Evolutionary conservation across 2,797 vertebrate genomes (phyloP).

Genomic region (Phataginus tetradactyla): DNA sequence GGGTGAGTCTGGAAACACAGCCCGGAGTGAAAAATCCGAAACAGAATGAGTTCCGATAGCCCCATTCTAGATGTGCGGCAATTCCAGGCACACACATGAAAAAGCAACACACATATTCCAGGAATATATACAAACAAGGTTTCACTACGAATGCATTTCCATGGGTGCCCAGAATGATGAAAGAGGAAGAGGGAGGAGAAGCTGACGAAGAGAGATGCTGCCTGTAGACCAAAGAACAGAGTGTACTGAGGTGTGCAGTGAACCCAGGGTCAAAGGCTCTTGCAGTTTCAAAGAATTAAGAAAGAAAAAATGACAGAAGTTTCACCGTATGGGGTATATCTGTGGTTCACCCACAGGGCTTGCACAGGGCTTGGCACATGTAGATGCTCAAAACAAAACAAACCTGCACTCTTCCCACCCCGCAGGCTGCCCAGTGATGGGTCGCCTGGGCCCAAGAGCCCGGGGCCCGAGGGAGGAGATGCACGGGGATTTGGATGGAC

Average conservation of each 20-base stretch:
- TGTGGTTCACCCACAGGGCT: background rate
- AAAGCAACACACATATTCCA: background rate
- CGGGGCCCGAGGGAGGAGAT: too few species aligned
- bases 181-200: too few species aligned
- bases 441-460: background rate
- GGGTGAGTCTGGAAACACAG: background rate
- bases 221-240: fast-evolving
- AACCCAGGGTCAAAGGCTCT: background rate
- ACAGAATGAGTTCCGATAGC: background rate
- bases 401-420: too few species aligned
- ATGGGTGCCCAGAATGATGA: background rate
- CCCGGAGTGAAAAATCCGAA: background rate
- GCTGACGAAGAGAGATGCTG: background rate
- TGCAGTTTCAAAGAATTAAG: background rate
- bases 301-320: background rate
- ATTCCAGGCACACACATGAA: too few species aligned
- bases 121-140: background rate
- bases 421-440: background rate
- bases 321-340: background rate
- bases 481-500: background rate
- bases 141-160: background rate
- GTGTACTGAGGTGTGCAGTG: background rate
- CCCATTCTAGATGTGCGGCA: background rate
- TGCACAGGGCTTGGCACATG: background rate
- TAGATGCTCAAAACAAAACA: background rate